These are phyloP conservation scores for Mastomys coucha DNA, from an alignment of 2,113 vertebrate species.

Conservation along the genomic window DNA sequence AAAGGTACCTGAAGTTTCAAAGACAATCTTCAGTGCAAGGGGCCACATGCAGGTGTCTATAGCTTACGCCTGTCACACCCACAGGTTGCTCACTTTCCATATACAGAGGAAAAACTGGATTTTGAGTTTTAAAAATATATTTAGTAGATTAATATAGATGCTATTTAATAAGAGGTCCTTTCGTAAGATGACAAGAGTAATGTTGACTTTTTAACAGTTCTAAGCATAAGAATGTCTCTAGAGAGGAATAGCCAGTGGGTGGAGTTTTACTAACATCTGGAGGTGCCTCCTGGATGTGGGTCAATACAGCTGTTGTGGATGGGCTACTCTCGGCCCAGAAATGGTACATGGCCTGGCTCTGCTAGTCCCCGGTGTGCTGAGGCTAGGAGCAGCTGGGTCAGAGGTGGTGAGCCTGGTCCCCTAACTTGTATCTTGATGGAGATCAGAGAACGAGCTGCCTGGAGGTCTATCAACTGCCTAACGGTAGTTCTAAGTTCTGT, in stretches of 20 bases:
- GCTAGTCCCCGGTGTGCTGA: not conserved
- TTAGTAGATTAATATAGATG: constrained; percentile 31
- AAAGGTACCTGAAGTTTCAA: not conserved
- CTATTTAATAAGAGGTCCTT: not conserved
- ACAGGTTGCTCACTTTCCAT: not conserved
- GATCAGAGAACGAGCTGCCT: not conserved
- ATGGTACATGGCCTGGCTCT: no score
- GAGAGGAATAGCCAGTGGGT: not conserved
- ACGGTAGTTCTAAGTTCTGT: not conserved
- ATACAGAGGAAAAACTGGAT: not conserved
- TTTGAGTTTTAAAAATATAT: not conserved
- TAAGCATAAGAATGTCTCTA: not conserved
- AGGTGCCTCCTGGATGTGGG: not conserved
- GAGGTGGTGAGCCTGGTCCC: constrained; percentile 39
- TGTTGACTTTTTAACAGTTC: not conserved
- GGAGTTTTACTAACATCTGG: constrained; percentile 26
- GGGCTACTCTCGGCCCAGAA: not conserved
- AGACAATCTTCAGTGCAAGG: not conserved
- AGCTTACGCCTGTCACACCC: not conserved
- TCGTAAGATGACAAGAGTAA: not conserved
- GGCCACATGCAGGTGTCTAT: not conserved
- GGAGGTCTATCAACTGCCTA: constrained; percentile 47
- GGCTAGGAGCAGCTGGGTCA: constrained; percentile 49
- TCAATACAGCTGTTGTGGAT: constrained; percentile 27
- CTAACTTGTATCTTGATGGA: not conserved